A percentile compares a stretch with the other conserved stretches of the same genome.
Conservation (phyloP, 2,113 vertebrate species). For the Malaclemys terrapin region DNA sequence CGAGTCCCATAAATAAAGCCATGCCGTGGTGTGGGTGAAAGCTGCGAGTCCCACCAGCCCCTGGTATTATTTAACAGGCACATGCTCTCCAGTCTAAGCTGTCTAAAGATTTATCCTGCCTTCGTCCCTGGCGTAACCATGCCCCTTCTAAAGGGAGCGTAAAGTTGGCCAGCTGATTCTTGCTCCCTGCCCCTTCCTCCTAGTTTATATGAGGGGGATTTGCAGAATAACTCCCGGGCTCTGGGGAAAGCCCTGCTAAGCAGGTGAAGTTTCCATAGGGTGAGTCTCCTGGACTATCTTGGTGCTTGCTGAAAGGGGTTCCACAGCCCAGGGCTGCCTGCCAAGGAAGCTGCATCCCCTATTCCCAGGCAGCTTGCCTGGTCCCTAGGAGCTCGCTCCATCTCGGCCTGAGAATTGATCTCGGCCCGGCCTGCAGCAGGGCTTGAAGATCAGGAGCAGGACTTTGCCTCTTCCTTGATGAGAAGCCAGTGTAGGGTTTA, state of each 20-base stretch:
- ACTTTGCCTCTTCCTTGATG: not conserved
- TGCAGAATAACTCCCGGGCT: not conserved
- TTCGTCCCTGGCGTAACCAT: not conserved
- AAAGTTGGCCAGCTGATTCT: not conserved
- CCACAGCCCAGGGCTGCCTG: not conserved
- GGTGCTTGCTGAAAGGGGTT: not conserved
- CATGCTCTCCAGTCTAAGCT: not conserved
- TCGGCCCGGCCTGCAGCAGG: not conserved
- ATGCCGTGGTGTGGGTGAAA: not conserved
- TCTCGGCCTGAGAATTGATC: fast-evolving
- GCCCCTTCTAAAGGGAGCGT: not conserved
- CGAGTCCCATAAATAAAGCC: constrained; percentile 7
- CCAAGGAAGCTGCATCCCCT: not conserved
- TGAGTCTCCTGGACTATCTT: not conserved
- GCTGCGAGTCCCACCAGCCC: not conserved
- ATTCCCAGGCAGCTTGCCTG: fast-evolving
- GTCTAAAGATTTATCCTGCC: fast-evolving
- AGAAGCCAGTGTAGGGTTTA: not conserved
- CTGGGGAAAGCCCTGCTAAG: not conserved
- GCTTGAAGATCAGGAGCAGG: fast-evolving
- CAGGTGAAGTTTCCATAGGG: not conserved
- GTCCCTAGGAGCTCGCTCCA: not conserved
- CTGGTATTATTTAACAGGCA: not conserved
- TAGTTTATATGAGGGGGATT: fast-evolving
- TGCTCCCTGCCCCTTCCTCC: not conserved